Percentiles rank a stretch among this genome's conserved stretches.
phyloP scores from a whole-genome alignment of 2,797 vertebrate species.

The Erethizon dorsatum region DNA sequence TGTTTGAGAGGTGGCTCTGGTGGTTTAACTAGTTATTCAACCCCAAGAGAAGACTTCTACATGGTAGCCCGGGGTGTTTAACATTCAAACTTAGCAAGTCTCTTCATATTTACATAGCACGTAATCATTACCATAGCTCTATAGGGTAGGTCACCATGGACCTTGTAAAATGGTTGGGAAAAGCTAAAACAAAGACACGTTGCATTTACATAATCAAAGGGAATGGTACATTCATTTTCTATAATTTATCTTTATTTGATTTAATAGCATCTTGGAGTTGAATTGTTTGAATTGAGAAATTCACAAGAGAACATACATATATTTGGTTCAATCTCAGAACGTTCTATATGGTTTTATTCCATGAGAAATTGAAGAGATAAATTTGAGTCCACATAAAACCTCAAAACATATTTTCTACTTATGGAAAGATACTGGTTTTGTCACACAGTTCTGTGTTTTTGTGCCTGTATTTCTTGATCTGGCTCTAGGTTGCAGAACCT shows the following conservation, averaged over 20 bases:
- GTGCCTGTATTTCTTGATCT: neutral
- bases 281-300: conserved; percentile 37
- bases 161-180: neutral
- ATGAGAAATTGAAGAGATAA: conserved; percentile 26
- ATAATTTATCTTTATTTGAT: neutral
- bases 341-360: neutral
- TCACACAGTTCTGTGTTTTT: neutral
- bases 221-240: neutral
- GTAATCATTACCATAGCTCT: neutral
- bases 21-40: conserved; percentile 30
- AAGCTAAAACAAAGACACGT: neutral
- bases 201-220: neutral
- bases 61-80: neutral
- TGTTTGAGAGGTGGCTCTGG: neutral
- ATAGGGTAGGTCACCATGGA: neutral
- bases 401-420: conserved; percentile 17
- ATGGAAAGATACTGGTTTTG: neutral
- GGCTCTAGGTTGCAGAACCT: neutral
- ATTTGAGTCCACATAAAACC: conserved; percentile 37
- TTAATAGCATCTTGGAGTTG: neutral
- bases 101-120: neutral
- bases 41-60: neutral
- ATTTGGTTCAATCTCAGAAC: neutral
- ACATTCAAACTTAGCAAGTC: neutral
- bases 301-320: neutral